Evolutionary conservation across 2,113 vertebrate species (phyloP), one percentile per base, ranked within the genome.

Genomic region (Arizona elegans): DNA sequence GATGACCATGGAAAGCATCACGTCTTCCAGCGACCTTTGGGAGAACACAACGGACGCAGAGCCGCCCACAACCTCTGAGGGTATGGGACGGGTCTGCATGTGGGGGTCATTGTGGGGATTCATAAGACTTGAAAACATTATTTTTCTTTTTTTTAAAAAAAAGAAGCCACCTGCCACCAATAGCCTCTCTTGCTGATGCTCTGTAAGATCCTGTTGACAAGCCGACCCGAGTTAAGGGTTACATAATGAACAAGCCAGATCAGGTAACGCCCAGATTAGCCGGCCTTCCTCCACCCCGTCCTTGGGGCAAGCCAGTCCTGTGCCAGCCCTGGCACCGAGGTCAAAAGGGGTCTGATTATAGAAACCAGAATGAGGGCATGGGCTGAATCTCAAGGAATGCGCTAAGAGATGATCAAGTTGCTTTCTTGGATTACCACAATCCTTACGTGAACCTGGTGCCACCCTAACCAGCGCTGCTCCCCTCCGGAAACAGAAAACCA

Each of bases 1-100:
- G 70, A 88, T 95, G 13, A 97, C 96, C 8, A 87, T 87, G 19
- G 95, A 95, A 58, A 94, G 92, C 55, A 5, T 94, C 10, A 38
- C n/a, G 15, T 54, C 11, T 1, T 0, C 0, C 23, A 50, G 29
- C 0, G 92, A 91, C 90, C 92, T 70, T 3, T 65, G 3, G 2
- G 94, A 90, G 2, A 96, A 95, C 10, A 29, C 93, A 2, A 96
- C 97, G 3, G 33, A 65, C 17, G 56, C 90, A 0, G 47, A 54
- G 58, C 90, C 70, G 26, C 95, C 96, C 0, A 93, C 91, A 62
- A 93, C 10, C 0, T 6, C 33, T 1, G 19, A 65, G 0, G 97
- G 97, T 97, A 96, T 94, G 91, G 89, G 29, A 21, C 50, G 19
- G 26, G 11, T 86, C 90, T 90, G 58, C 0, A 13, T 91, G 94